Evolutionary conservation across 1,140 invertebrate genomes (phyloP).

Genomic region (Akabosia matsudoensis): DNA sequence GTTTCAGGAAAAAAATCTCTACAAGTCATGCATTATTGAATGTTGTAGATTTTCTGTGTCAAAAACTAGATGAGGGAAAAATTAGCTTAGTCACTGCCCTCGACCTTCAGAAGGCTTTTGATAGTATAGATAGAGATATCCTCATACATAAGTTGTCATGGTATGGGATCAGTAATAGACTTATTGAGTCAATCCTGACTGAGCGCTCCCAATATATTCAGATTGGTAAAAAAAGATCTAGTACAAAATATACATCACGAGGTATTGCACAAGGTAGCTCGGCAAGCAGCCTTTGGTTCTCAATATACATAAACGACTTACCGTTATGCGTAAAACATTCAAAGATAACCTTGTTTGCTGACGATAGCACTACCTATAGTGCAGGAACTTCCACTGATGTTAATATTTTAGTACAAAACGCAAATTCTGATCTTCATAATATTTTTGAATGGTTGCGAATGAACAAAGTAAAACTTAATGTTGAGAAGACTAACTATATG

Average conservation of each 20-base stretch:
- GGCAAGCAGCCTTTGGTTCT: slow-evolving; percentile 45
- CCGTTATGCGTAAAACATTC: slow-evolving; percentile 27
- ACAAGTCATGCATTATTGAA: not conserved
- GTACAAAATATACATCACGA: not conserved
- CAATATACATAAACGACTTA: slow-evolving; percentile 47
- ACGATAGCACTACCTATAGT: slow-evolving; percentile 43
- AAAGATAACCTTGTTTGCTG: slow-evolving; percentile 45
- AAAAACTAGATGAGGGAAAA: not conserved
- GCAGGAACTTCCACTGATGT: not conserved
- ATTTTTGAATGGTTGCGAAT: slow-evolving; percentile 8
- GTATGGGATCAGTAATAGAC: slow-evolving; percentile 23
- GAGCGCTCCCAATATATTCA: slow-evolving; percentile 22
- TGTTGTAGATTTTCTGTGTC: slow-evolving; percentile 19
- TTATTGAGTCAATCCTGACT: slow-evolving; percentile 18
- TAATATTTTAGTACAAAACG: not conserved
- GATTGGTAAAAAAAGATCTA: not conserved
- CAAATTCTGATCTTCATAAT: not conserved
- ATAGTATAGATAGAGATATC: slow-evolving; percentile 1
- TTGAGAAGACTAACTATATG: slow-evolving; percentile 16
- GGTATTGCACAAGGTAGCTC: slow-evolving; percentile 49
- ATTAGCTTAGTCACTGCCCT: not conserved
- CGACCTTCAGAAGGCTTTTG: slow-evolving; percentile 32
- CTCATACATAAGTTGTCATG: slow-evolving; percentile 27
- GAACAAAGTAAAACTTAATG: slow-evolving; percentile 12
- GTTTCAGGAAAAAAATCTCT: slow-evolving; percentile 24